phyloP scores from a whole-genome alignment of 2,888 invertebrate species.

The Pollenia labialis region DNA sequence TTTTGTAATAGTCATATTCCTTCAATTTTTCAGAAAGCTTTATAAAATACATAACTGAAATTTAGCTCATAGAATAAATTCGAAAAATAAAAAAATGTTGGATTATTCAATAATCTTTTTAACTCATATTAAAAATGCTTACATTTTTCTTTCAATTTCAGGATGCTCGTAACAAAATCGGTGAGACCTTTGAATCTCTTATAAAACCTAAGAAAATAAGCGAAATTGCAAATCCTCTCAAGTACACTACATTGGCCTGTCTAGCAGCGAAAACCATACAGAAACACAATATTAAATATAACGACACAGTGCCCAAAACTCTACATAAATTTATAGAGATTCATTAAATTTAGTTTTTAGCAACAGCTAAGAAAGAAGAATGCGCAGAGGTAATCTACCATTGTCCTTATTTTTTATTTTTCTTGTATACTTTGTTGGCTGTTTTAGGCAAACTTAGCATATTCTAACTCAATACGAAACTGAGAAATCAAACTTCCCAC shows the following conservation, averaged over 20 bases:
- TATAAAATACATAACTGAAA: too few species aligned
- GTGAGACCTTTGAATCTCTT: conserved; percentile 90
- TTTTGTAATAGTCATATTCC: too few species aligned
- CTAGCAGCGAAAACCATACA: conserved; percentile 93
- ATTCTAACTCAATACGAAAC: conserved; percentile 13
- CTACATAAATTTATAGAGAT: conserved; percentile 84
- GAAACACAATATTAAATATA: conserved; percentile 88
- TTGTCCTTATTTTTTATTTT: conserved; percentile 26
- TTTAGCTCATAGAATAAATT: too few species aligned
- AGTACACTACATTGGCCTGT: conserved; percentile 92
- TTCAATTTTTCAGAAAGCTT: too few species aligned
- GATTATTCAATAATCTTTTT: too few species aligned
- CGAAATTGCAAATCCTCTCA: conserved; percentile 90
- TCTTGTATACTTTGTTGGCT: conserved; percentile 50
- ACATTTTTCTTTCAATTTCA: conserved; percentile 69
- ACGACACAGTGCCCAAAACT: conserved; percentile 85
- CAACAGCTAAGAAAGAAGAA: conserved; percentile 3
- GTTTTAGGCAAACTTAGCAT: conserved; percentile 53
- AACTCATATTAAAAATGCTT: background rate
- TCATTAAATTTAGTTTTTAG: conserved; percentile 78
- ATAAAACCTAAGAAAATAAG: conserved; percentile 87
- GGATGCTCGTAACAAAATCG: conserved; percentile 89
- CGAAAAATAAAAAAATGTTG: too few species aligned
- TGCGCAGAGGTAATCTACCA: conserved; percentile 3
- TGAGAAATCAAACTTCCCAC: conserved; percentile 21